Evolutionary conservation across 2,113 vertebrate genomes (phyloP).

Genomic region (Jacana jacana): DNA sequence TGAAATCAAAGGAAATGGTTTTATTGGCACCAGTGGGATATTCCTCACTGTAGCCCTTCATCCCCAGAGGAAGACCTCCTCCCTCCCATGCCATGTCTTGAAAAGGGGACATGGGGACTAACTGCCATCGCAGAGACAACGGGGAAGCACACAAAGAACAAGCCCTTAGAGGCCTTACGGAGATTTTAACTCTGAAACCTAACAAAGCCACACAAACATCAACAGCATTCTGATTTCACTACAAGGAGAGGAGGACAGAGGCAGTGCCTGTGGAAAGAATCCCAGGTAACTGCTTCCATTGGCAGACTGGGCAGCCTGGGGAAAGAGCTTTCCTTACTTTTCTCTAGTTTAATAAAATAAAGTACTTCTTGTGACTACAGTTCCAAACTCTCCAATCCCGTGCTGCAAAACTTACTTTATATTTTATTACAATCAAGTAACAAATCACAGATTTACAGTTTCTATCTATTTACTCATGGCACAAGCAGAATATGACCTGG

Average conservation of each 20-base stretch:
- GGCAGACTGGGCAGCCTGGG: neutral
- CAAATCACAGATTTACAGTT: conserved; percentile 11
- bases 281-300: neutral
- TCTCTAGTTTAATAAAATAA: neutral
- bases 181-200: neutral
- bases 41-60: neutral
- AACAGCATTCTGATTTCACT: neutral
- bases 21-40: neutral
- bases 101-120: neutral
- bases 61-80: neutral
- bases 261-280: neutral
- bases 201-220: neutral
- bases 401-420: conserved; percentile 10
- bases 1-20: neutral
- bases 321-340: neutral
- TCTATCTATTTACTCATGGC: conserved; percentile 4
- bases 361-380: neutral
- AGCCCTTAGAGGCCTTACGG: neutral
- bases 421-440: conserved; percentile 1
- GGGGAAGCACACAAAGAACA: neutral
- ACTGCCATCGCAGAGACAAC: neutral
- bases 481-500: conserved; percentile 49
- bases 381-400: neutral
- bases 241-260: neutral
- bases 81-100: neutral